These are phyloP conservation scores for Rhea americana DNA, from an alignment of 2,113 vertebrate genomes.

Conservation along the genomic window DNA sequence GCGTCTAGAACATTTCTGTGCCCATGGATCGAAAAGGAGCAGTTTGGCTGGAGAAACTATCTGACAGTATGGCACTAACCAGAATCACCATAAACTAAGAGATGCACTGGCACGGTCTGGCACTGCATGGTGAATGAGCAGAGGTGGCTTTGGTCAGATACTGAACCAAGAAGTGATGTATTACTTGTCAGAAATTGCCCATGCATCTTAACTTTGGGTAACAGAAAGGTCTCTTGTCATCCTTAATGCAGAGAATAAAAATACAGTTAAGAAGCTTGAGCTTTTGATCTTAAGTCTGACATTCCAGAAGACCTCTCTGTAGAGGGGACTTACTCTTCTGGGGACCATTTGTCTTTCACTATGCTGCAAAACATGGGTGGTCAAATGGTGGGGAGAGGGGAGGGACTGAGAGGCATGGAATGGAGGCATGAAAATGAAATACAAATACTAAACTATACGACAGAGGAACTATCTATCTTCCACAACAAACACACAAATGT, in stretches of 20 bases:
- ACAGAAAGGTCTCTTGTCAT: background rate
- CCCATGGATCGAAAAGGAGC: background rate
- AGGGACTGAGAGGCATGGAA: background rate
- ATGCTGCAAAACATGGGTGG: rapidly evolving
- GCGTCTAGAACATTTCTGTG: background rate
- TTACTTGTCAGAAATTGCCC: background rate
- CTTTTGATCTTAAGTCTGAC: conserved; percentile 4
- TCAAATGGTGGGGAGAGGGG: background rate
- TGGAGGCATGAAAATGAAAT: background rate
- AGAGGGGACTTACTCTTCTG: background rate
- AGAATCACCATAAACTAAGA: background rate
- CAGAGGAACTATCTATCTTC: background rate
- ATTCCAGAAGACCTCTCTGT: background rate
- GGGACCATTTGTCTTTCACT: background rate
- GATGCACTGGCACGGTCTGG: background rate
- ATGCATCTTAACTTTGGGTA: background rate
- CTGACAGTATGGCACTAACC: background rate
- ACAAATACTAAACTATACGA: background rate
- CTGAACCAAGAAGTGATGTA: background rate
- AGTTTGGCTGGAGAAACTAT: background rate
- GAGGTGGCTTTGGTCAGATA: background rate
- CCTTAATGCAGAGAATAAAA: background rate
- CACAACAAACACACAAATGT: background rate
- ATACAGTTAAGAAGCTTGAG: background rate
- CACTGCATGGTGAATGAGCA: background rate